Base-by-base conservation (phyloP, 1,140 invertebrate genomes). In the Ips nitidus region DNA sequence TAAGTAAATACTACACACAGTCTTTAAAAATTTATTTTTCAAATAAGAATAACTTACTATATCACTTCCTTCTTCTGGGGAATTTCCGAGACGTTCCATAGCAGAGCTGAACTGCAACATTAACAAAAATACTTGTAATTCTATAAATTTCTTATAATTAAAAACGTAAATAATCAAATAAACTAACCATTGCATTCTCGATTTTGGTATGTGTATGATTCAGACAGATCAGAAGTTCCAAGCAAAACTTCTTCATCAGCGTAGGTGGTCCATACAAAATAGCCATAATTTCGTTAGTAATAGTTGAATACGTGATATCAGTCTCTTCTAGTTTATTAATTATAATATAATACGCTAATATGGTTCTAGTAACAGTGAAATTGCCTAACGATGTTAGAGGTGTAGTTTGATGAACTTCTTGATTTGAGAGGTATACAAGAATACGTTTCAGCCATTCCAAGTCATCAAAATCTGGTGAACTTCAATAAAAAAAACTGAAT, bases 311-410 rank as follows among this genome's bases (percentile, higher is more conserved):
- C 39, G 71, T 74, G 1, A 52, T 36, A 8, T 70, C 64, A 61
- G 64, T 72, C 66, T 74, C 68, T 56, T 72, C 73, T 38, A 72
- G 52, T 71, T 72, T 74, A 45, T 72, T 64, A 8, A 72, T 52
- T 36, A 74, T 66, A 7, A 74, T 74, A 52, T 65, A 74, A 41
- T 67, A 68, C 2, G 69, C 58, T 52, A 72, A 50, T 22, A 67
- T 38, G 42, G 69, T 59, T 43, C 68, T 50, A 37, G 66, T 68
- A 22, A 65, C 41, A 6, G 53, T 58, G 45, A 67, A 75, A 38
- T 73, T 75, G 3, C 52, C 50, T 57, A 59, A 50, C 45, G 67
- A 66, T 1, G 74, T 75, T 22, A 72, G 36, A 2, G 69, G 70
- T 41, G 52, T 40, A 3, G 52, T 38, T 4, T 69, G 62, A n/a